These are phyloP conservation scores for Horisme vitalbata DNA, from an alignment of 2,888 invertebrate species.

Conservation along the genomic window DNA sequence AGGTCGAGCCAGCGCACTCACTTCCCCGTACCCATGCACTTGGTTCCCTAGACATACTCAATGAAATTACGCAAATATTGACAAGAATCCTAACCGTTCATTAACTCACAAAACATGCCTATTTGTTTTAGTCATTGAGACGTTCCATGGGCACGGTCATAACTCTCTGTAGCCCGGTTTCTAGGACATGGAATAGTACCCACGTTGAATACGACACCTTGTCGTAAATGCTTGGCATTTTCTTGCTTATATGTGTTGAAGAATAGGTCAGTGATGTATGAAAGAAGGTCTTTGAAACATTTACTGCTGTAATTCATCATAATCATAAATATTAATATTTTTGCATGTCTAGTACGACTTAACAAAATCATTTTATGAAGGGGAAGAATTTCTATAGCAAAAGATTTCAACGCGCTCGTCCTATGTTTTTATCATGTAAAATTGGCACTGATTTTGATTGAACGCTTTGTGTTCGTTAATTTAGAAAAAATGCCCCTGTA, in stretches of 20 bases:
- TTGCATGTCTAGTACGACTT: no score
- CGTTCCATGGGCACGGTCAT: conserved; percentile 12
- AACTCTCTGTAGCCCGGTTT: conserved; percentile 15
- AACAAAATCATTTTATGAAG: background rate
- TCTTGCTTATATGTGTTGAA: conserved; percentile 4
- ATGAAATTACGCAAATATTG: conserved; percentile 40
- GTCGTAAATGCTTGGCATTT: conserved; percentile 19
- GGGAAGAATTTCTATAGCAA: conserved; percentile 9
- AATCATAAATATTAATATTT: no score
- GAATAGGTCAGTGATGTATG: conserved; percentile 4
- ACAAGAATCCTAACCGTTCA: conserved; percentile 22
- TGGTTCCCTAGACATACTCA: conserved; percentile 46
- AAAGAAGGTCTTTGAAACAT: conserved; percentile 4
- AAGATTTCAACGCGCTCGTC: conserved; percentile 29
- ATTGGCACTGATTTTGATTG: conserved; percentile 2
- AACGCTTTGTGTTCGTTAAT: conserved; percentile 6
- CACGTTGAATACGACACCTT: conserved; percentile 22
- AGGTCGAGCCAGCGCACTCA: conserved; percentile 68
- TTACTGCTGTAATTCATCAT: no score
- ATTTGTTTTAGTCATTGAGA: conserved; percentile 22
- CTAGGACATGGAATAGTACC: conserved; percentile 17
- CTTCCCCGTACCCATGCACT: conserved; percentile 57
- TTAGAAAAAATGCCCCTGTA: conserved; percentile 4
- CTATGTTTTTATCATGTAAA: conserved; percentile 4
- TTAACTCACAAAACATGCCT: conserved; percentile 11